Conservation (phyloP, 2,888 invertebrate genomes). For the Mimas tiliae region DNA sequence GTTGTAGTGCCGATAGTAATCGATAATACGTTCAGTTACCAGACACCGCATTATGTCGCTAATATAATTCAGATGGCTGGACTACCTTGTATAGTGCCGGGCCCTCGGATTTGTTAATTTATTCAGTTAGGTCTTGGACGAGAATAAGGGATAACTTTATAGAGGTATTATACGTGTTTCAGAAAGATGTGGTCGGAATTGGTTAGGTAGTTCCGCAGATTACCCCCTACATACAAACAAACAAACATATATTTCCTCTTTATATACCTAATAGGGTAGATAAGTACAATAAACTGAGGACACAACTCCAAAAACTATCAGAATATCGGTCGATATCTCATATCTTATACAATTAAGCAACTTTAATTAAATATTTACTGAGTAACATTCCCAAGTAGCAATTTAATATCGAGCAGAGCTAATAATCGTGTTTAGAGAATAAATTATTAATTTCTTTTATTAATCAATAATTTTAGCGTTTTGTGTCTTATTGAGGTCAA, state of each 20-base stretch:
- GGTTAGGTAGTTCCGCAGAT: too few species aligned
- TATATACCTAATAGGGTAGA: too few species aligned
- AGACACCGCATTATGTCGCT: slow-evolving; percentile 4
- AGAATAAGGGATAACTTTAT: too few species aligned
- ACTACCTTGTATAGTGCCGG: slow-evolving; percentile 26
- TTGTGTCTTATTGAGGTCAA: not conserved
- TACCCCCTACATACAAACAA: too few species aligned
- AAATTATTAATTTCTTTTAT: slow-evolving; percentile 2
- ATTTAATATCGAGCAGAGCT: not conserved
- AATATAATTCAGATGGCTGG: slow-evolving; percentile 32
- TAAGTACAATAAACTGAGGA: too few species aligned
- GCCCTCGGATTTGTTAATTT: slow-evolving; percentile 11
- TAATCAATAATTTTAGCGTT: not conserved
- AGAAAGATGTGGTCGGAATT: too few species aligned
- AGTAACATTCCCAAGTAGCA: not conserved
- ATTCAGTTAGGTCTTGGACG: not conserved
- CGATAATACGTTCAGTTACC: slow-evolving; percentile 22
- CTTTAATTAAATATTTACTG: not conserved
- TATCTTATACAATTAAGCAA: not conserved
- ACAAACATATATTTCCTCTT: too few species aligned
- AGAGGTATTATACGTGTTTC: too few species aligned
- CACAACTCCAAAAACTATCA: not conserved
- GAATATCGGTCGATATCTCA: not conserved
- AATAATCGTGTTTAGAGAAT: not conserved
- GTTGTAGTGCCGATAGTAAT: slow-evolving; percentile 19